Base-by-base conservation (phyloP, 1,140 invertebrate genomes). In the Teleopsis dalmanni region DNA sequence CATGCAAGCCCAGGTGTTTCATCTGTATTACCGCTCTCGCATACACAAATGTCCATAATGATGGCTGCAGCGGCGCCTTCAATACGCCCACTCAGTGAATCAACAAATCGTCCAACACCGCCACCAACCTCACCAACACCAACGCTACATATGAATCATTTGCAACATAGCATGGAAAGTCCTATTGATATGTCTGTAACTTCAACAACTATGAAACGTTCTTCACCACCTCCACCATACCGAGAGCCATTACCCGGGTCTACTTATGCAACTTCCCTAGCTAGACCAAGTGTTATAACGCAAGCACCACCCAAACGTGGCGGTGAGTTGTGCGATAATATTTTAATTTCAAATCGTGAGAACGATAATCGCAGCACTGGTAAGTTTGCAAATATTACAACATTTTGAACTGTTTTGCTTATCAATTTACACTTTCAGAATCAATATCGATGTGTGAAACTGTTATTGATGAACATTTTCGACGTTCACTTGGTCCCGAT, bases 401-500 rank as follows among this genome's bases (percentile, higher is more conserved):
- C 11, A 3, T 16, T 14, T 7, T 8, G 7, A 19, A 22, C 43
- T 6, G 22, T 8, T 43, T 29, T 11, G 9, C 5, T 14, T 27
- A 14, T 9, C 21, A 27, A 42, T 14, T 4, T n/a, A 3, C 8
- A 19, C 33, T 47, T 25, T 35, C 67, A 82, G 81, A 79, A 56
- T 77, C 77, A 19, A 76, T 81, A 61, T 80, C 81, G 4, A 80
- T 81, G 76, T 81, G 84, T 64, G 91, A 95, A 73, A 88, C 88
- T 10, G 88, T 89, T 27, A 95, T 97, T 63, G 92, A 97, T 70
- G 93, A 96, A 65, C 93, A 97, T 72, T 97, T 97, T 73, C 78
- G 92, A 45, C 81, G 92, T 51, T 95, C 92, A 6, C 75, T 96
- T 46, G 92, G 92, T 34, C 85, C 89, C 56, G 82, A 91, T 60